phyloP scores from a whole-genome alignment of 2,888 invertebrate genomes.

The Drosophila robusta region DNA sequence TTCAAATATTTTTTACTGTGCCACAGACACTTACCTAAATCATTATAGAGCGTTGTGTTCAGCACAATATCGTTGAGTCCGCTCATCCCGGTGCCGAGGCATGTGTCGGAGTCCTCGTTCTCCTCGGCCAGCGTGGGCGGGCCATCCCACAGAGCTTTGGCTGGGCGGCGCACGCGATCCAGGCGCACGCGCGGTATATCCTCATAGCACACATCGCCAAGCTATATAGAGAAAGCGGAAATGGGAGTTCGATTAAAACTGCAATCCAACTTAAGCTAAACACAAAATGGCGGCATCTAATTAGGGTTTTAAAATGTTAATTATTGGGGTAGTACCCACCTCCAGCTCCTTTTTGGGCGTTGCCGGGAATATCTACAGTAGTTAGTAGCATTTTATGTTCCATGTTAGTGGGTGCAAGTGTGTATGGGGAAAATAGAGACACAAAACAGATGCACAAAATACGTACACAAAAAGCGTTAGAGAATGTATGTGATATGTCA shows the following conservation, averaged over 20 bases:
- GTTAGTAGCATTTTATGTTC: slow-evolving; percentile 57
- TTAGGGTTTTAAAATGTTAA: not conserved
- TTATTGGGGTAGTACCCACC: slow-evolving; percentile 76
- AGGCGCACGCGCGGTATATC: slow-evolving; percentile 88
- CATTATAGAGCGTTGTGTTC: slow-evolving; percentile 84
- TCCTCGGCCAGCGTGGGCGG: slow-evolving; percentile 88
- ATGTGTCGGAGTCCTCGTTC: slow-evolving; percentile 85
- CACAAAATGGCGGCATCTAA: not conserved
- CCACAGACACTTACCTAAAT: slow-evolving; percentile 83
- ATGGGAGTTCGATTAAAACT: not conserved
- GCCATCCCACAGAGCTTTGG: slow-evolving; percentile 86
- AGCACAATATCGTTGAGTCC: slow-evolving; percentile 83
- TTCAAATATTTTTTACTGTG: no score
- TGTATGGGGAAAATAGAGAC: slow-evolving; percentile 46
- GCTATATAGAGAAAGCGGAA: slow-evolving; percentile 57
- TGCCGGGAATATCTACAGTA: slow-evolving; percentile 84
- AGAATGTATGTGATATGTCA: slow-evolving; percentile 2
- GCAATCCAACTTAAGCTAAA: not conserved
- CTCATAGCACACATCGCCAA: slow-evolving; percentile 84
- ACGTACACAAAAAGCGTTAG: slow-evolving; percentile 40
- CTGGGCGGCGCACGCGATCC: slow-evolving; percentile 88
- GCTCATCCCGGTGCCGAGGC: slow-evolving; percentile 63
- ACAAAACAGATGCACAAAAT: slow-evolving; percentile 49
- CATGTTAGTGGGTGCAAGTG: slow-evolving; percentile 54
- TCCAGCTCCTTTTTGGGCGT: slow-evolving; percentile 85